Evolutionary conservation across 2,888 invertebrate genomes (phyloP), one percentile per base, ranked within the genome.

Genomic region (Mythimna ferrago): DNA sequence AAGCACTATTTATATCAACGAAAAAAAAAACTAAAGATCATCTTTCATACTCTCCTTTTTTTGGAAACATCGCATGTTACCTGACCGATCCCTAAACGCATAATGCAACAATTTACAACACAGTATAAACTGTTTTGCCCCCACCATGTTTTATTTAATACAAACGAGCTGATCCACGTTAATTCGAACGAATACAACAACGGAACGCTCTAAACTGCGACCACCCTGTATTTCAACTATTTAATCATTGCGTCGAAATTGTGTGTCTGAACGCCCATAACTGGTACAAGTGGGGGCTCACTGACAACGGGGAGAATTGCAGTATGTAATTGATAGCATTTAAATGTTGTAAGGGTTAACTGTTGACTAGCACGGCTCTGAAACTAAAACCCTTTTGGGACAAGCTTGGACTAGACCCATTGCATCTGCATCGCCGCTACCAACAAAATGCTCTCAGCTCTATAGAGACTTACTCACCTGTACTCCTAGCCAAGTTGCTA

Each of bases 221-320:
- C 82, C 81, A 83, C 80, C 66, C 72, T 78, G 83, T 85, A 87
- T 91, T 90, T 85, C 83, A 89, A 90, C 87, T 88, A 91, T 90
- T 92, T 90, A 89, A 92, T 92, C 89, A 91, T 83, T 86, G 86
- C 81, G 82, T 83, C 71, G 76, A 78, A 84, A 82, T 82, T 82
- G 83, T 82, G 83, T 86, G 86, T 88, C 87, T 89, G 86, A 89
- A 85, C 81, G 77, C 71, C 79, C 85, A 85, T 84, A 78, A 78
- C 77, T 66, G 68, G 69, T 71, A 44, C 4, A 38, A 65, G 86
- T 78, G 69, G 38, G 81, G 84, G 2, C 6, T 6, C 68, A 83
- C 16, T 83, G n/a, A 32, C 19, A 71, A 81, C 3, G 48, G 7
- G 2, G 6, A 9, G 19, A 21, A 5, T 32, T 38, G 1, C 0